Evolutionary conservation across 2,113 vertebrate species (phyloP), one percentile per base, ranked within the genome.

Genomic region (Centrocercus urophasianus): DNA sequence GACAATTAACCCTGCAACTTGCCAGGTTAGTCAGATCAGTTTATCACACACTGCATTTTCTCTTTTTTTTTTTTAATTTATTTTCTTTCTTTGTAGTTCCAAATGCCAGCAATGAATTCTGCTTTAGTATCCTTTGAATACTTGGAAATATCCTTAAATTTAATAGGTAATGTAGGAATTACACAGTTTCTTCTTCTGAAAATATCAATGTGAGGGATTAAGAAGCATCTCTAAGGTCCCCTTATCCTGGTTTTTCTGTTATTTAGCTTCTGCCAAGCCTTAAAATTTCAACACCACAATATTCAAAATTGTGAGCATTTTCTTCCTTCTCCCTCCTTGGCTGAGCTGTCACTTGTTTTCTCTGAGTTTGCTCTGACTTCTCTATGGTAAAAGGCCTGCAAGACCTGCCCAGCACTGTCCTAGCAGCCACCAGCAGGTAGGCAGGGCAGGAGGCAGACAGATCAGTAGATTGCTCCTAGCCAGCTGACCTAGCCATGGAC

Each of bases 1-100:
- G 36, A 70, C 71, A 82, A 79, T 82, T 93, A 96, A 84, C 74
- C 36, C 74, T 87, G 60, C 19, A 61, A 19, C 82, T 75, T 91
- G 25, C 20, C 43, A n/a, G 67, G 38, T 69, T 34, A 21, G 17
- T 82, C 52, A 52, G 4, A 69, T 47, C 66, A 18, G 8, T 90
- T 82, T 91, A 54, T 76, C 48, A 57, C 7, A 24, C 8, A 43
- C 27, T 42, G 9, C 45, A 4, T 30, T 67, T 72, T 88, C 24
- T 24, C 18, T 45, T 27, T 38, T 52, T 25, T 25, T 45, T 34
- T 36, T 45, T 21, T 0, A 64, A 48, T 57, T 57, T 43, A 14
- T 50, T 76, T 42, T 25, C 22, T 88, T 72, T 48, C 36, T 74
- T 67, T 74, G 8, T 74, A 36, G 25, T 38, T 89, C 32, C 59